Percentiles rank a stretch among this genome's conserved stretches.
Conservation (phyloP, 2,888 invertebrate genomes). For the Drosophila buzzatii region DNA sequence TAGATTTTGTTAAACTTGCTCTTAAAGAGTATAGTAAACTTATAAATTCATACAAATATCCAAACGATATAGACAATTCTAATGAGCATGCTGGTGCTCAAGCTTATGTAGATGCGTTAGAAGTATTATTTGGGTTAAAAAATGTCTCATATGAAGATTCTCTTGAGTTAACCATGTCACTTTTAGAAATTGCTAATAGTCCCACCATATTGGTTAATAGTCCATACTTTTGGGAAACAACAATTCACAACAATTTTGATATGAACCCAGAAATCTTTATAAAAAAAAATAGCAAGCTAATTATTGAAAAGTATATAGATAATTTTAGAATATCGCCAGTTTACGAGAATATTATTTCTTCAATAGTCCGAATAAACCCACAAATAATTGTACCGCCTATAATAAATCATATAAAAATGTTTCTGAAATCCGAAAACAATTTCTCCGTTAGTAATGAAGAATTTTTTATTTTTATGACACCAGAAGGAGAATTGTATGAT, state of each 20-base stretch:
- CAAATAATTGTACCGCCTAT: slow-evolving; percentile 89
- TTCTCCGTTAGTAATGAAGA: slow-evolving; percentile 91
- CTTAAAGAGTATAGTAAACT: slow-evolving; percentile 89
- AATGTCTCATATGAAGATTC: slow-evolving; percentile 85
- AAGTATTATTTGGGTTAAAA: slow-evolving; percentile 75
- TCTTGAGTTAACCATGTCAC: slow-evolving; percentile 88
- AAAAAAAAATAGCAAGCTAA: slow-evolving; percentile 86
- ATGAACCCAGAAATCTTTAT: slow-evolving; percentile 87
- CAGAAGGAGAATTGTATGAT: slow-evolving; percentile 96
- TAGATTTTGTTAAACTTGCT: slow-evolving; percentile 88
- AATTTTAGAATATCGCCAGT: slow-evolving; percentile 86
- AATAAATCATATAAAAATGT: slow-evolving; percentile 87
- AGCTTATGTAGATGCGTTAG: slow-evolving; percentile 80
- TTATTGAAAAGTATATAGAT: slow-evolving; percentile 88
- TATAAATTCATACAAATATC: slow-evolving; percentile 88
- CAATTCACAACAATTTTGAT: slow-evolving; percentile 85
- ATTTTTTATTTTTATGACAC: slow-evolving; percentile 92
- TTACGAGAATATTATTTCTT: slow-evolving; percentile 90
- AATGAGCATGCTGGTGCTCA: slow-evolving; percentile 69
- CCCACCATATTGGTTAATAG: slow-evolving; percentile 88
- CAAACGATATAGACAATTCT: slow-evolving; percentile 70
- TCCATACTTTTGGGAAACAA: slow-evolving; percentile 89
- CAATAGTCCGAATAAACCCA: slow-evolving; percentile 89
- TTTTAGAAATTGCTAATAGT: slow-evolving; percentile 91
- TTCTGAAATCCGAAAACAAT: slow-evolving; percentile 89